A percentile compares a stretch with the other conserved stretches of the same genome.
Conservation (phyloP, 30 jellyfish, hydroid and myxozoan species). For the Pseudorhiza aurosa region DNA sequence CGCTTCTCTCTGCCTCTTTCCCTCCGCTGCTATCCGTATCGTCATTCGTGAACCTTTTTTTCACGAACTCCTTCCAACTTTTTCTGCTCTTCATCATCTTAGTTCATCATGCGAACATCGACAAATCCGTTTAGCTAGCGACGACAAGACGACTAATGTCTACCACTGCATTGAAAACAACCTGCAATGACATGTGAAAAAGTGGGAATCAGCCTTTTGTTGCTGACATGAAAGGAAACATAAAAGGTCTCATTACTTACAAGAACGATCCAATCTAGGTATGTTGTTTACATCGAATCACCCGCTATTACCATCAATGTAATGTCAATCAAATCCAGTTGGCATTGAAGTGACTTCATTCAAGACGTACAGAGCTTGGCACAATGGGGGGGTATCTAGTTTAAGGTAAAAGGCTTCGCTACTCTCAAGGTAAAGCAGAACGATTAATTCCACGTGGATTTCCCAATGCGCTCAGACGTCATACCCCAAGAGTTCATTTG, state of each 20-base stretch:
- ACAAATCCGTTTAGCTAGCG: slow-evolving; percentile 8
- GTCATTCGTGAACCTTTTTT: slow-evolving; percentile 19
- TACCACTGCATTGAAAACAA: neutral
- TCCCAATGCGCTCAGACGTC: no score
- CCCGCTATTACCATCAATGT: slow-evolving; percentile 1
- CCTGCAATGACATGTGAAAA: slow-evolving; percentile 3
- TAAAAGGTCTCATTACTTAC: slow-evolving; percentile 11
- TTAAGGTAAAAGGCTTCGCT: no score
- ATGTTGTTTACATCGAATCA: neutral
- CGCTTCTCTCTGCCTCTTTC: slow-evolving; percentile 2
- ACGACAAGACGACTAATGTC: neutral
- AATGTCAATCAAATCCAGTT: neutral
- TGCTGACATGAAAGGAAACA: neutral
- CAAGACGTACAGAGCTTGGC: no score
- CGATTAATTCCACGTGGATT: no score
- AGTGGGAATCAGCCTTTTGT: neutral
- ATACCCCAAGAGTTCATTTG: no score
- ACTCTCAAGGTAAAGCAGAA: no score
- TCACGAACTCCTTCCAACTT: slow-evolving; percentile 46
- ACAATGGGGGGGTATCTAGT: no score
- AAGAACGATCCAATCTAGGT: neutral
- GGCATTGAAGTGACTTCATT: no score
- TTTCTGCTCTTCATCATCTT: slow-evolving; percentile 16
- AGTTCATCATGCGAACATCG: neutral
- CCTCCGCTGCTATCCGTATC: slow-evolving; percentile 13